Evolutionary conservation across 2,888 invertebrate genomes (phyloP), one percentile per base, ranked within the genome.

Genomic region (Agapetus fuscipes): DNA sequence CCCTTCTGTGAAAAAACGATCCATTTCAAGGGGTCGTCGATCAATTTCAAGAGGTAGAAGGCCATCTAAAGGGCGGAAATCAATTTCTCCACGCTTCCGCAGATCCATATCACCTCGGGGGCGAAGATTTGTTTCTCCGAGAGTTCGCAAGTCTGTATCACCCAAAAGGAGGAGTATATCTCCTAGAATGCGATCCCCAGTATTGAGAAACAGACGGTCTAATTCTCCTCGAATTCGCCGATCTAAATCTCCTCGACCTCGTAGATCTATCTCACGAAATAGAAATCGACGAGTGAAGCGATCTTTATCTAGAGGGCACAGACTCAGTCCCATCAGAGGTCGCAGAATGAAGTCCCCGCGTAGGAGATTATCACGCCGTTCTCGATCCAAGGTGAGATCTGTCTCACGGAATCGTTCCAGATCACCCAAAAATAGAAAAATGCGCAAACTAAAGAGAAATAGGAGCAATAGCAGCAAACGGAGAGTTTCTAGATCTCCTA

Each of bases 401-500:
- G 48, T 52, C 47, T 49, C 54, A 47, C 44, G 51, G 37, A 48
- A 52, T 45, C 43, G 51, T 34, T 43, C 54, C 3, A 45, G 52
- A 37, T 53, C 50, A 44, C 16, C 46, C 37, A 40, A 52, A 45
- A 26, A 48, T 43, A 45, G 52, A 50, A 50, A 53, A 50, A 42
- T 41, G 31, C 54, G 57, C 46, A 60, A 56, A 52, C 49, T 53
- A 40, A 56, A 54, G 51, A 52, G 57, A 38, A 27, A 39, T 20
- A 56, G 55, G 40, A 49, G 54, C 47, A 52, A 55, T 43, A 56
- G 49, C 53, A 55, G 43, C 50, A 56, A 50, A 52, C 52, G 48
- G 49, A 57, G 57, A 49, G 56, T 50, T 52, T 62, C 55, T 46
- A 60, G 56, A 54, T 58, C 57, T 54, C 61, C 61, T 46, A 53